phyloP scores from a whole-genome alignment of 2,888 invertebrate species.

The Heliconius hortense region DNA sequence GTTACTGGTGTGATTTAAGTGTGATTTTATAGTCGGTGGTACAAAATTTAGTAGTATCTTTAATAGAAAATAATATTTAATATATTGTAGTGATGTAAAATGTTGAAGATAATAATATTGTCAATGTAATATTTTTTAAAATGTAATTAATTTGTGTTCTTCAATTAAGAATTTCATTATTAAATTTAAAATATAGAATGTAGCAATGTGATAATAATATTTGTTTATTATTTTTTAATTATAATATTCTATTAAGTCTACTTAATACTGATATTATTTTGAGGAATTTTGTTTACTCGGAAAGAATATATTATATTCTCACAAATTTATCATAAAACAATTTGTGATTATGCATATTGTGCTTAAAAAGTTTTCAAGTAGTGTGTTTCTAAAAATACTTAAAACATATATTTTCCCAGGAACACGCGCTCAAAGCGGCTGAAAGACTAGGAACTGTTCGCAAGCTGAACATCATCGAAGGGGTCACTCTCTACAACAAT shows the following conservation, averaged over 20 bases:
- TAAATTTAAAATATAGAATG: no score
- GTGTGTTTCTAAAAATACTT: background rate
- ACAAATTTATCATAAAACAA: background rate
- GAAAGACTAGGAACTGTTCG: conserved; percentile 64
- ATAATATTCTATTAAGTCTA: background rate
- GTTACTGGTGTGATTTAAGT: conserved; percentile 15
- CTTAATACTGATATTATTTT: background rate
- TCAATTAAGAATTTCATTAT: background rate
- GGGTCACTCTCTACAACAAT: conserved; percentile 66
- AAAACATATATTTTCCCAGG: conserved; percentile 52
- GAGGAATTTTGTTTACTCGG: background rate
- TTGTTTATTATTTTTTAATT: background rate
- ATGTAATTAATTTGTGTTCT: background rate
- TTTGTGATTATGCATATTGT: background rate
- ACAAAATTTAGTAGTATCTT: background rate
- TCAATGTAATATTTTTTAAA: background rate
- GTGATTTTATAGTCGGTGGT: background rate
- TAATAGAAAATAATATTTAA: background rate
- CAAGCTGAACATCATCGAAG: conserved; percentile 64
- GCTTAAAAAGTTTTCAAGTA: no score
- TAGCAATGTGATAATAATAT: no score
- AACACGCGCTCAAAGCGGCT: conserved; percentile 69
- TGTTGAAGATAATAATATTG: background rate
- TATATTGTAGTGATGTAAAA: background rate
- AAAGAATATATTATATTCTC: background rate